Conservation (phyloP, 2,888 invertebrate species). For the Ectemnius lituratus region DNA sequence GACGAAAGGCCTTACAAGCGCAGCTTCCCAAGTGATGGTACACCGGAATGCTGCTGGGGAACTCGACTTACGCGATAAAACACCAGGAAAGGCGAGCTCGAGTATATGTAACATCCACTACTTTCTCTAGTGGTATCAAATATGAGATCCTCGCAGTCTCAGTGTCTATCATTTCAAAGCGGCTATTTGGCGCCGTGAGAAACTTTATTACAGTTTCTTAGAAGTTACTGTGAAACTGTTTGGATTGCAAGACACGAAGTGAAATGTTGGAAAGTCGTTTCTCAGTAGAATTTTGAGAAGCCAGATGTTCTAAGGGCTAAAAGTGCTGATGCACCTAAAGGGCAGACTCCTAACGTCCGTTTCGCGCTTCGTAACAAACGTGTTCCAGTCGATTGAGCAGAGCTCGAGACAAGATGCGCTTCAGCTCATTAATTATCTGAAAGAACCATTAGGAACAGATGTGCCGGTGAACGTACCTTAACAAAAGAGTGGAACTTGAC, state of each 20-base stretch:
- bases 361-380: too few species aligned
- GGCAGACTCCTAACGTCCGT: too few species aligned
- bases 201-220: slow-evolving; percentile 29
- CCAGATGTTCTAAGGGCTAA: too few species aligned
- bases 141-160: slow-evolving; percentile 37
- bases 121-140: slow-evolving; percentile 43
- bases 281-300: neutral
- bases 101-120: slow-evolving; percentile 26
- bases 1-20: neutral
- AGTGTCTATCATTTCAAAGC: slow-evolving; percentile 25
- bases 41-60: slow-evolving; percentile 9
- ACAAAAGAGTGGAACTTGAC: slow-evolving; percentile 76
- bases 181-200: slow-evolving; percentile 19
- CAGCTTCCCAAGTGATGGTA: neutral
- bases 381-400: too few species aligned
- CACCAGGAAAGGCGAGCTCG: slow-evolving; percentile 31
- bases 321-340: too few species aligned
- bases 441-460: too few species aligned
- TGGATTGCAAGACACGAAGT: too few species aligned
- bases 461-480: slow-evolving; percentile 66
- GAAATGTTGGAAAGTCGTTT: neutral
- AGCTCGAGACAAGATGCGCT: too few species aligned
- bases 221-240: neutral
- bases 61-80: slow-evolving; percentile 24
- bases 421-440: too few species aligned